phyloP scores from a whole-genome alignment of 2,797 vertebrate genomes.

The Pristis pectinata region DNA sequence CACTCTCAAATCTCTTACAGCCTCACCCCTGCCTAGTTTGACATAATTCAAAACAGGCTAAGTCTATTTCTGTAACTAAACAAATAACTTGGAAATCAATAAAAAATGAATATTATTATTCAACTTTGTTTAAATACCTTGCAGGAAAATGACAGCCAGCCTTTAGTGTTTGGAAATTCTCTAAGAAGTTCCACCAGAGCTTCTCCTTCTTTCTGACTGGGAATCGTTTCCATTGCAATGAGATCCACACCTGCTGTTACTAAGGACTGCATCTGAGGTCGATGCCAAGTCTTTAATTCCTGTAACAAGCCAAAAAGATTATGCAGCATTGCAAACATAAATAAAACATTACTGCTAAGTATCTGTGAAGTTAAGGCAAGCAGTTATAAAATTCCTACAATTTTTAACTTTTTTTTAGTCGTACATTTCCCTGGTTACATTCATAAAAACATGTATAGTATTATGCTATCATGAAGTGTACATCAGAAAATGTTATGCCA shows the following conservation, averaged over 20 bases:
- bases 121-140: constrained; percentile 55
- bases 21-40: neutral
- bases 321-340: neutral
- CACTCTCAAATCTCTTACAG: neutral
- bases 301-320: constrained; percentile 42
- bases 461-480: neutral
- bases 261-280: constrained; percentile 58
- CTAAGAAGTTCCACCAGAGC: constrained; percentile 64
- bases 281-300: constrained; percentile 70
- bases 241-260: constrained; percentile 63
- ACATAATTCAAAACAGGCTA: neutral
- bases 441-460: neutral
- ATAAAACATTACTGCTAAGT: neutral
- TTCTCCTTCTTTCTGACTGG: constrained; percentile 65
- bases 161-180: constrained; percentile 63
- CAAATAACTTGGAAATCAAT: neutral
- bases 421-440: neutral
- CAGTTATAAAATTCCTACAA: neutral
- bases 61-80: neutral
- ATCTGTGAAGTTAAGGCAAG: neutral
- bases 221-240: constrained; percentile 72
- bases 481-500: neutral
- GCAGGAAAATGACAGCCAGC: constrained; percentile 72
- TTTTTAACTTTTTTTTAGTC: neutral
- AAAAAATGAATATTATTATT: neutral